These are phyloP conservation scores for Fabriciana adippe DNA, from an alignment of 2,888 invertebrate species.

Conservation along the genomic window DNA sequence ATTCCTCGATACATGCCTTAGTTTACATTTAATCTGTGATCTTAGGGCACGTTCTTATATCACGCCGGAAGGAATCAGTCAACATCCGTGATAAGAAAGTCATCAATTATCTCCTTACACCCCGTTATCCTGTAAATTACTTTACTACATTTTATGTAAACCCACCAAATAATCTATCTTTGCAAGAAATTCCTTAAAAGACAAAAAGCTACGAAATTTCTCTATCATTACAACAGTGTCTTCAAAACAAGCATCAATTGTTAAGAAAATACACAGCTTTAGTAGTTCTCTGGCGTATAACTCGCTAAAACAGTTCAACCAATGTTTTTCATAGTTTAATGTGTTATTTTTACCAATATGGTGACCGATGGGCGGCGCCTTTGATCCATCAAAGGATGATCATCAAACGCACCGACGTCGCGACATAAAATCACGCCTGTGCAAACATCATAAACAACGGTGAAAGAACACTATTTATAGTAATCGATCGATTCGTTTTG, in stretches of 20 bases:
- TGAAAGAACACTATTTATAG: constrained; percentile 46
- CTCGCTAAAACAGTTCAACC: constrained; percentile 42
- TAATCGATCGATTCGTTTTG: constrained; percentile 46
- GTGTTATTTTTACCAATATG: constrained; percentile 78
- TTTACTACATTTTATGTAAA: constrained; percentile 8
- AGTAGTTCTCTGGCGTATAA: background rate
- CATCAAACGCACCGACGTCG: constrained; percentile 54
- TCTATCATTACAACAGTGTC: too few species aligned
- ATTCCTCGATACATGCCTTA: too few species aligned
- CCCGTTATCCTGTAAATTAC: constrained; percentile 32
- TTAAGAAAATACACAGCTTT: background rate
- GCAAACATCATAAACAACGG: constrained; percentile 53
- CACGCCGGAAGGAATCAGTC: constrained; percentile 55
- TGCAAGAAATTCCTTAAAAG: too few species aligned
- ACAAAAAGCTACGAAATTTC: too few species aligned
- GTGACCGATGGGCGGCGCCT: constrained; percentile 65
- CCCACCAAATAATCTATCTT: too few species aligned
- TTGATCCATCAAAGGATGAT: constrained; percentile 69
- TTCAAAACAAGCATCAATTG: background rate
- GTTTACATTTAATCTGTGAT: background rate
- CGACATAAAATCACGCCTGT: constrained; percentile 58
- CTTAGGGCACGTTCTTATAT: constrained; percentile 45
- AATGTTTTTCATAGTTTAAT: constrained; percentile 62
- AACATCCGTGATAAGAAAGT: constrained; percentile 50
- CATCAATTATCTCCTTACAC: constrained; percentile 41